Percentiles rank a stretch among this genome's conserved stretches.
These are phyloP conservation scores for Diachrysia chrysitis DNA, from an alignment of 2,888 invertebrate genomes.

Conservation along the genomic window DNA sequence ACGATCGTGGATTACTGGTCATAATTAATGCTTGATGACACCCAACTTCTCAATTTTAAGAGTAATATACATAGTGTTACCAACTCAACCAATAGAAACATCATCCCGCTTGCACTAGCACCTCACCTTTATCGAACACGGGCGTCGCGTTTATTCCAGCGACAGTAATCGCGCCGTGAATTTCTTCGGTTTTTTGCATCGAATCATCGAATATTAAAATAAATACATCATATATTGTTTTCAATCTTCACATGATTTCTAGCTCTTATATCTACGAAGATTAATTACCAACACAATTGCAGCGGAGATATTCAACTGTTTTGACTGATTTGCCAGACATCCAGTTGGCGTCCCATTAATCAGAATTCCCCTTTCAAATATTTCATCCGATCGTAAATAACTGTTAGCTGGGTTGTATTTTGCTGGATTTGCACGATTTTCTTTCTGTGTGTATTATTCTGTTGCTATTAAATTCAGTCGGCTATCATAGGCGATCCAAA, in stretches of 20 bases:
- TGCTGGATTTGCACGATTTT: conserved; percentile 1
- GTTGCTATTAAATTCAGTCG: conserved; percentile 4
- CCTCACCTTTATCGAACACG: conserved; percentile 26
- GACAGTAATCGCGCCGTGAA: conserved; percentile 48
- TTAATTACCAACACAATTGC: not conserved
- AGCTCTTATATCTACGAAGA: not conserved
- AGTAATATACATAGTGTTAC: too few relatives aligned
- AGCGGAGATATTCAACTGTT: not conserved
- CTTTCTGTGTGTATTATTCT: conserved; percentile 3
- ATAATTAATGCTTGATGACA: too few relatives aligned
- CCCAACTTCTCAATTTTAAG: too few relatives aligned
- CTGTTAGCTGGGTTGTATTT: not conserved
- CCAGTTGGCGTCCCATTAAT: conserved; percentile 15
- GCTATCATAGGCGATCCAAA: not conserved
- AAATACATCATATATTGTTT: not conserved
- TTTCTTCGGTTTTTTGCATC: conserved; percentile 41
- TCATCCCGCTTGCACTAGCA: conserved; percentile 14
- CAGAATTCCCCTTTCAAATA: conserved; percentile 26
- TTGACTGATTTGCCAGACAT: conserved; percentile 2
- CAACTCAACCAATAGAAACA: not conserved
- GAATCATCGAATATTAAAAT: conserved; percentile 10
- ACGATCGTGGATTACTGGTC: too few relatives aligned
- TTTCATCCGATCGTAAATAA: conserved; percentile 4
- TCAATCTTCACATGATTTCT: not conserved
- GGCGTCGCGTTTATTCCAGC: conserved; percentile 42